Evolutionary conservation across 92 coral and sea anemone species (phyloP).

Genomic region (Porites evermanni): DNA sequence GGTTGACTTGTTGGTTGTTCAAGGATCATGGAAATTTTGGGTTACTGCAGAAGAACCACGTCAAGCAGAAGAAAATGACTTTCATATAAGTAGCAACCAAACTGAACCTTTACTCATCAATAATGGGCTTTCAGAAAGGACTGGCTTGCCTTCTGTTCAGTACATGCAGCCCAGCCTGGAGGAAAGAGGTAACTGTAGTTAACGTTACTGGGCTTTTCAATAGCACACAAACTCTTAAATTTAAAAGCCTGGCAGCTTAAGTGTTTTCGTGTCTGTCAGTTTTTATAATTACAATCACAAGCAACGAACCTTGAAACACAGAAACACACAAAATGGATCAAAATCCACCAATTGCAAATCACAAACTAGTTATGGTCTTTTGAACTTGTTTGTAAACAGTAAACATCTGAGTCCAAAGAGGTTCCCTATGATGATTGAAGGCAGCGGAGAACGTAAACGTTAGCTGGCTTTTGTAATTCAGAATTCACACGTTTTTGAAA

Average conservation of each 20-base stretch:
- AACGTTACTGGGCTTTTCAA: not conserved
- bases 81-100: not conserved
- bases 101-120: constrained; percentile 9
- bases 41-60: not conserved
- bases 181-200: constrained; percentile 16
- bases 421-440: not conserved
- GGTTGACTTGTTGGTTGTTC: constrained; percentile 24
- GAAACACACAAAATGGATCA: too few species aligned
- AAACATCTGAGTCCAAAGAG: not conserved
- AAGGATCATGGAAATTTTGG: constrained; percentile 47
- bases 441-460: not conserved
- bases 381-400: too few species aligned
- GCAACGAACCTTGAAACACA: too few species aligned
- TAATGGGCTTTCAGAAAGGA: not conserved
- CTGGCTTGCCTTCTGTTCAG: not conserved
- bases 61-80: not conserved
- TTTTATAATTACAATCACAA: too few species aligned
- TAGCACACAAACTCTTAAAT: not conserved
- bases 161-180: not conserved
- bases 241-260: not conserved
- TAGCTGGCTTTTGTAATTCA: not conserved
- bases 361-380: too few species aligned
- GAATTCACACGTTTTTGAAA: not conserved
- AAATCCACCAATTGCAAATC: too few species aligned
- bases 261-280: not conserved